Conservation (phyloP, 2,113 vertebrate genomes). For the Hypanus sabinus region DNA sequence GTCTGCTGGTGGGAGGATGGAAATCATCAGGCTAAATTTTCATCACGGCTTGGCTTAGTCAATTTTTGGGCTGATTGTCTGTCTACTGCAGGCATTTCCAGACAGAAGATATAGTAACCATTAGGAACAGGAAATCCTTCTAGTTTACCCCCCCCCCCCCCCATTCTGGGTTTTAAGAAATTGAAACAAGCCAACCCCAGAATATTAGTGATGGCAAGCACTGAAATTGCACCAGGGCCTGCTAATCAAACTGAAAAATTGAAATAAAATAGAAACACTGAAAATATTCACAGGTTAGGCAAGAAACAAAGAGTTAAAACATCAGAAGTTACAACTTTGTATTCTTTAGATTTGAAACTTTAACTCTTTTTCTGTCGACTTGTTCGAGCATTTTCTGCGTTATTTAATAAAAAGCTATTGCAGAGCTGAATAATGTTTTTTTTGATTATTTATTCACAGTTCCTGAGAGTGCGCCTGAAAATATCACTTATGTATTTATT, state of each 20-base stretch:
- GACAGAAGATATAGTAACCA: not conserved
- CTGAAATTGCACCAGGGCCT: no score
- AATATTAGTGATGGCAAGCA: not conserved
- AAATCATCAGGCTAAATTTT: not conserved
- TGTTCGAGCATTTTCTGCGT: no score
- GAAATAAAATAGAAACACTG: no score
- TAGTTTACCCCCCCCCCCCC: not conserved
- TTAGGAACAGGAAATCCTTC: not conserved
- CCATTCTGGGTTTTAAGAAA: not conserved
- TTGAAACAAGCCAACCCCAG: not conserved
- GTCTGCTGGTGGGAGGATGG: not conserved
- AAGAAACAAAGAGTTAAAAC: no score
- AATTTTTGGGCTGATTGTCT: not conserved
- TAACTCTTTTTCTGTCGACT: no score
- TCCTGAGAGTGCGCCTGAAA: constrained; percentile 63
- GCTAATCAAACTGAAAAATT: no score
- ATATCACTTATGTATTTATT: constrained; percentile 61
- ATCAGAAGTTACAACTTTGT: no score
- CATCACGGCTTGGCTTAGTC: not conserved
- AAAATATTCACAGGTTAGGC: no score
- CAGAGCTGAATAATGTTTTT: not conserved
- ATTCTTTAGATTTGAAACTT: no score
- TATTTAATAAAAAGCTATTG: not conserved
- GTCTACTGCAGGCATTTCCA: not conserved
- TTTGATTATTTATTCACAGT: constrained; percentile 46